Percentiles rank a stretch among this genome's conserved stretches.
These are phyloP conservation scores for Chaetophractus vellerosus DNA, from an alignment of 2,797 vertebrate species.

Conservation along the genomic window DNA sequence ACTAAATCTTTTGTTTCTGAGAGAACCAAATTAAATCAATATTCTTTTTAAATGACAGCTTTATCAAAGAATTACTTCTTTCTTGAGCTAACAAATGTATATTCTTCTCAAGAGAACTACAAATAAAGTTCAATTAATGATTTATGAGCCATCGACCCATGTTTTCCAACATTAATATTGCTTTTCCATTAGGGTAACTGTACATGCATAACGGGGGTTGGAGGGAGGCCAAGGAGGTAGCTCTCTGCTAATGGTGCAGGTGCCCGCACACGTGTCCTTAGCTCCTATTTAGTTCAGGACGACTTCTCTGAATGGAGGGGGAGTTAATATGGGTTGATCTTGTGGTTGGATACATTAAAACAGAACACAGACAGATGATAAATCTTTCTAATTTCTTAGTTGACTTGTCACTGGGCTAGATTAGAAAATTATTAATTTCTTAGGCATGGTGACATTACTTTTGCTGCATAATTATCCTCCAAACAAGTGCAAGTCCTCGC, in stretches of 20 bases:
- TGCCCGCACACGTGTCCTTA: neutral
- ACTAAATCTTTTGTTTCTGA: slow-evolving; percentile 61
- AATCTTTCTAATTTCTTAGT: slow-evolving; percentile 74
- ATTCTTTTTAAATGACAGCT: slow-evolving; percentile 46
- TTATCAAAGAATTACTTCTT: slow-evolving; percentile 58
- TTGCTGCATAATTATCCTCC: slow-evolving; percentile 61
- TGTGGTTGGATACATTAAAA: slow-evolving; percentile 47
- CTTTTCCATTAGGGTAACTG: slow-evolving; percentile 5
- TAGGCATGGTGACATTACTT: slow-evolving; percentile 55
- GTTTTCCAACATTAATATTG: slow-evolving; percentile 41
- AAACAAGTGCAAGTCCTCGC: slow-evolving; percentile 33
- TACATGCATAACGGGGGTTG: neutral
- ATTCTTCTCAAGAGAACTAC: slow-evolving; percentile 59
- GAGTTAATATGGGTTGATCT: neutral
- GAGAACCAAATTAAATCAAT: slow-evolving; percentile 45
- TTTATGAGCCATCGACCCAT: slow-evolving; percentile 7
- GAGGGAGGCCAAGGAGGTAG: neutral
- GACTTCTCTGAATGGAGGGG: neutral
- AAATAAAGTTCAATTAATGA: slow-evolving; percentile 67
- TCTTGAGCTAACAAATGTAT: slow-evolving; percentile 50
- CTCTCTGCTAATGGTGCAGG: neutral
- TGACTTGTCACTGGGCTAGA: slow-evolving; percentile 67
- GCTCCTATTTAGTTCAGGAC: neutral
- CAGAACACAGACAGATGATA: slow-evolving; percentile 42
- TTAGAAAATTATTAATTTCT: slow-evolving; percentile 78